Base-by-base conservation (phyloP, 2,113 vertebrate genomes). In the Marmota monax region DNA sequence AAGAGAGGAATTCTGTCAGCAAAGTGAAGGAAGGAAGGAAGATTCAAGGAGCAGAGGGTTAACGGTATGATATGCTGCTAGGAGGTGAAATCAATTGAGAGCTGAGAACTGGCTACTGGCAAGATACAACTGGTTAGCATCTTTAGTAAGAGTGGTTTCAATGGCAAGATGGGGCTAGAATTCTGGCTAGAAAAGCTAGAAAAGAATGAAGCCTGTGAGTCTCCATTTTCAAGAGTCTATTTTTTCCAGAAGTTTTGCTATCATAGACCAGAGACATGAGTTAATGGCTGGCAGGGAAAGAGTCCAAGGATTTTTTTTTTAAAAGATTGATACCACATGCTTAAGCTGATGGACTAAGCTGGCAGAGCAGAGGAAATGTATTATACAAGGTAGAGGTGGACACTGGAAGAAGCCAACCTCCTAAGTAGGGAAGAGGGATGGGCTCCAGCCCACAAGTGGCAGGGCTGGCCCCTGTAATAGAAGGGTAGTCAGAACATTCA, bases 241-340 rank as follows among this genome's bases (percentile, higher is more conserved):
- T 45, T 67, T 74, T 51, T 25, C 82, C 77, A 61, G n/a, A 86
- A 92, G 65, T 72, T 80, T 82, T 61, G 53, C 45, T 84, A 72
- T 79, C 61, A 22, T 29, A 63, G 1, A 95, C 29, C 16, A 85
- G 74, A 94, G 56, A 73, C 39, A 74, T 51, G 61, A 25, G 4
- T 45, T 51, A 72, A 76, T 1, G 56, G 84, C 42, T 90, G 23
- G 72, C 25, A 8, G 48, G 8, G 79, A 17, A 10, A 8, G n/a
- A 86, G 34, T 80, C 67, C 25, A 91, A 84, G 27, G 27, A 67
- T 37, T 18, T n/a, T 65, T 45, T 48, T 87, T 65, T 48, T 7
- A 10, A 73, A 93, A 73, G 67, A 27, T 0, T 0, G n/a, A 42
- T 7, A 39, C 37, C 0, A 3, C 4, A 70, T 9, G 1, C n/a